Conservation (phyloP, 2,888 invertebrate genomes). For the Itoplectis maculator region DNA sequence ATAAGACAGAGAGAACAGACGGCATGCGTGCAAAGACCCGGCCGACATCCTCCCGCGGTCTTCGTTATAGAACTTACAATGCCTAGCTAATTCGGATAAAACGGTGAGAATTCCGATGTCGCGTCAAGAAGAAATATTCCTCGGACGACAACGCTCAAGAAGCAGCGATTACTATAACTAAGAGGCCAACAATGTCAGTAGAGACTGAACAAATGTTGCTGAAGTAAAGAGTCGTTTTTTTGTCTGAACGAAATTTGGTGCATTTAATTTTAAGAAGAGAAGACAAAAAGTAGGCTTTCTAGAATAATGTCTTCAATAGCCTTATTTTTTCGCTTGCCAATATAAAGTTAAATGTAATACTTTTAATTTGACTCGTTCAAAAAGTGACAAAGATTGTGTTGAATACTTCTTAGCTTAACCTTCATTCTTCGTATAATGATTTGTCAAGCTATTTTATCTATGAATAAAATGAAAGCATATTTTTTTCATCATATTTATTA, state of each 20-base stretch:
- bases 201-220: neutral
- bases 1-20: slow-evolving; percentile 30
- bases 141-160: slow-evolving; percentile 44
- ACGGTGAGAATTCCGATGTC: slow-evolving; percentile 73
- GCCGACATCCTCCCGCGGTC: slow-evolving; percentile 49
- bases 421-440: too few relatives aligned
- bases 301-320: too few relatives aligned
- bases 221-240: neutral
- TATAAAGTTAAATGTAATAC: too few relatives aligned
- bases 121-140: slow-evolving; percentile 72
- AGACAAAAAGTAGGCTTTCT: too few relatives aligned
- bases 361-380: too few relatives aligned
- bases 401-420: too few relatives aligned
- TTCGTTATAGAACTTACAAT: slow-evolving; percentile 71
- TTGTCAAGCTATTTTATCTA: too few relatives aligned
- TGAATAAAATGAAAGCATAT: too few relatives aligned
- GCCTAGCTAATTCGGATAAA: slow-evolving; percentile 73
- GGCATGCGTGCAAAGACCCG: slow-evolving; percentile 71
- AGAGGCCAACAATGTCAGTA: neutral
- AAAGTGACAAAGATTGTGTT: too few relatives aligned
- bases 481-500: too few relatives aligned
- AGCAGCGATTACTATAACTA: slow-evolving; percentile 39
- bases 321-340: too few relatives aligned
- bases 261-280: too few relatives aligned
- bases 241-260: neutral